Conservation (phyloP, 2,113 vertebrate genomes). For the Scopus umbretta region DNA sequence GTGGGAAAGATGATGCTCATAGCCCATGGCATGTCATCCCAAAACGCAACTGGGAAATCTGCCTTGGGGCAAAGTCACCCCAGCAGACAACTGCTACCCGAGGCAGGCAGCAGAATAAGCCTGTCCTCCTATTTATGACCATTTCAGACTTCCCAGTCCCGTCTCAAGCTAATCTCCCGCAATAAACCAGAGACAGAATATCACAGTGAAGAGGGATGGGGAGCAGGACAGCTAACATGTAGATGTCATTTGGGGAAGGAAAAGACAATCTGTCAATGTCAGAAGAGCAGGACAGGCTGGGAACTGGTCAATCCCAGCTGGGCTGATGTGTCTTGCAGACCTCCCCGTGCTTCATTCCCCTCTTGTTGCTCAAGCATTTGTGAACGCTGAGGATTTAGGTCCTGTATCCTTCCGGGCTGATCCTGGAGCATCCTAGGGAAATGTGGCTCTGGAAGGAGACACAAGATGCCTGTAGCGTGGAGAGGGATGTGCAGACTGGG, state of each 20-base stretch:
- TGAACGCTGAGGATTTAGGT: background rate
- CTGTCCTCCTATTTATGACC: background rate
- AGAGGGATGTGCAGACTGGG: background rate
- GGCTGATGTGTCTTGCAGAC: background rate
- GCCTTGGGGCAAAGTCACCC: background rate
- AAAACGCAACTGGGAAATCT: background rate
- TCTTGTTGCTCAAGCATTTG: background rate
- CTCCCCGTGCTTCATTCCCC: background rate
- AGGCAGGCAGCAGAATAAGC: background rate
- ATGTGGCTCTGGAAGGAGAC: background rate
- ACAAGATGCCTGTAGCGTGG: no score
- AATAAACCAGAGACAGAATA: background rate
- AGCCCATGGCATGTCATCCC: fast-evolving
- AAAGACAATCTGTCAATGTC: background rate
- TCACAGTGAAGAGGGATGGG: background rate
- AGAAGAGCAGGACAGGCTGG: background rate
- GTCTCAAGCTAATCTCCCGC: background rate
- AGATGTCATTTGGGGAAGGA: background rate
- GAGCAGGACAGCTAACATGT: background rate
- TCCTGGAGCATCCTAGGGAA: background rate
- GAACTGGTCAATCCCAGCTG: background rate
- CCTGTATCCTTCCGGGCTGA: background rate
- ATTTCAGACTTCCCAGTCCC: background rate
- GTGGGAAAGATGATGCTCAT: background rate
- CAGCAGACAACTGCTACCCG: background rate